A percentile compares a stretch with the other conserved stretches of the same genome.
phyloP scores from a whole-genome alignment of 64 coral and sea anemone species.

The Pocillopora damicornis region DNA sequence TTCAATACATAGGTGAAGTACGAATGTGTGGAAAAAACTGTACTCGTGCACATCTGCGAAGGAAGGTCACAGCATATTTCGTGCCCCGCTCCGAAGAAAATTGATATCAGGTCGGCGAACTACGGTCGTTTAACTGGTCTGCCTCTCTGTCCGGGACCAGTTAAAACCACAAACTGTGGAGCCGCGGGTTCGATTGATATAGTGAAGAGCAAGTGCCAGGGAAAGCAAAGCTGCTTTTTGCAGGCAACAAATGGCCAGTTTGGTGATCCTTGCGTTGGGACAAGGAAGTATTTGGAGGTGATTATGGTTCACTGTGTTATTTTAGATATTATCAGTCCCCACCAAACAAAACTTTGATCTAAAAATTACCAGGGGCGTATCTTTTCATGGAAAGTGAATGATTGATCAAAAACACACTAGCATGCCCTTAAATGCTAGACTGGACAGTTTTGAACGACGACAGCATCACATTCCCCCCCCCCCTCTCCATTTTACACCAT shows the following conservation, averaged over 20 bases:
- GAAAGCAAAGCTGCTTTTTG: not conserved
- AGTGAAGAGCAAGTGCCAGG: not conserved
- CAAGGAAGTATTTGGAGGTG: conserved; percentile 5
- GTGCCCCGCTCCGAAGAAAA: not conserved
- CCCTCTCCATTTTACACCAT: too few relatives aligned
- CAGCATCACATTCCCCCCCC: too few relatives aligned
- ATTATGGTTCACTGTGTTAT: not conserved
- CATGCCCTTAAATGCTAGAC: too few relatives aligned
- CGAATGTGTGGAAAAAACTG: not conserved
- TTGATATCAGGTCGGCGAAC: not conserved
- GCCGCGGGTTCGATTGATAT: not conserved
- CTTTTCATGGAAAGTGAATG: too few relatives aligned
- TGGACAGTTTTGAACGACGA: too few relatives aligned
- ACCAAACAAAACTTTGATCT: too few relatives aligned
- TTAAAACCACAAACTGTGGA: not conserved
- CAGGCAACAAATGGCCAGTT: not conserved
- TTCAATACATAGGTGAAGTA: not conserved
- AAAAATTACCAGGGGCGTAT: too few relatives aligned
- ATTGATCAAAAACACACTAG: too few relatives aligned
- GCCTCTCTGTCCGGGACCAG: not conserved
- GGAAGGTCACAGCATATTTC: not conserved
- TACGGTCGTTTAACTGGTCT: not conserved
- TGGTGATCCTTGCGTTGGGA: conserved; percentile 5
- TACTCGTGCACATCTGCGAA: not conserved
- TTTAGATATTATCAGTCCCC: not conserved